Conservation (phyloP, 2,797 vertebrate species). For the Cossypha caffra region DNA sequence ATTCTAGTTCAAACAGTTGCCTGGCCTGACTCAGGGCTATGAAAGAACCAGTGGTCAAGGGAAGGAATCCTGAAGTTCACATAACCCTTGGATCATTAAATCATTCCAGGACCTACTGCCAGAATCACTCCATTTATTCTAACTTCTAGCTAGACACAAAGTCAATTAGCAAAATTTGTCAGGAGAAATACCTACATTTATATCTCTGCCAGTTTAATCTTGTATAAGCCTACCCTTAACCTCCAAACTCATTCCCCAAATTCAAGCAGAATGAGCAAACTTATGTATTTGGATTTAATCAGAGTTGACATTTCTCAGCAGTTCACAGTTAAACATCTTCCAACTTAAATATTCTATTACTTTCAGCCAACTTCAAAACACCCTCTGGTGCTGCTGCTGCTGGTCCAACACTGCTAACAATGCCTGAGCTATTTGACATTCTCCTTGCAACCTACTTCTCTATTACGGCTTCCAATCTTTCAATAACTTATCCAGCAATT, state of each 20-base stretch:
- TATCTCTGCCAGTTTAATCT: neutral
- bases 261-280: neutral
- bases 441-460: neutral
- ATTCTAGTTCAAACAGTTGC: neutral
- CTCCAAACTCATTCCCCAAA: neutral
- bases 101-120: neutral
- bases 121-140: neutral
- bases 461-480: neutral
- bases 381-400: neutral
- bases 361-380: neutral
- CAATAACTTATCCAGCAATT: neutral
- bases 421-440: neutral
- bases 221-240: neutral
- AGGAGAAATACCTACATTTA: neutral
- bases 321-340: neutral
- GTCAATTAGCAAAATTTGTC: neutral
- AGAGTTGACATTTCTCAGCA: neutral
- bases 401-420: neutral
- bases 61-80: neutral
- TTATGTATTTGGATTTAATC: neutral
- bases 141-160: neutral
- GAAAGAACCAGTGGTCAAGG: neutral
- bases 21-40: neutral
- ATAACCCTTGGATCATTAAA: neutral
- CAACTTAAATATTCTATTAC: neutral